phyloP scores from a whole-genome alignment of 2,113 vertebrate genomes.

The Coreoperca whiteheadi region DNA sequence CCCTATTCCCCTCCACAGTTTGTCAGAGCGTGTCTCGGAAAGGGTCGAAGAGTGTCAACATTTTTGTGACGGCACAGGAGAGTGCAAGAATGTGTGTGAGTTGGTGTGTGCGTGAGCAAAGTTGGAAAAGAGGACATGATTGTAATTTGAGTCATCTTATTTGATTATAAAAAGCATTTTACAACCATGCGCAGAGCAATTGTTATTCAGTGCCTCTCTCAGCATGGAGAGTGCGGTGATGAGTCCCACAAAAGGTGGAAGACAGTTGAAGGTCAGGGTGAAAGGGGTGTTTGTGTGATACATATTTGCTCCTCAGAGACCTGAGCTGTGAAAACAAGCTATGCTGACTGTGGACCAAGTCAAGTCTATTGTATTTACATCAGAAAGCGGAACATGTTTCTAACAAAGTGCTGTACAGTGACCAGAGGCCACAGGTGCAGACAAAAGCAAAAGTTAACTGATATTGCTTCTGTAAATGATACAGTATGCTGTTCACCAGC shows the following conservation, averaged over 20 bases:
- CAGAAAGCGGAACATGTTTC: constrained; percentile 19
- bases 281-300: constrained; percentile 39
- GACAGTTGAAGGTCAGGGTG: constrained; percentile 49
- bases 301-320: constrained; percentile 40
- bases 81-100: constrained; percentile 14
- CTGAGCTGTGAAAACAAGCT: constrained; percentile 49
- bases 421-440: constrained; percentile 10
- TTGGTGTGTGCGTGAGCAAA: constrained; percentile 13
- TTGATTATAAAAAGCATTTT: constrained; percentile 13
- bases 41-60: constrained; percentile 62
- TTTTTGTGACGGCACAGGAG: constrained; percentile 56
- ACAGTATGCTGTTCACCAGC: background rate
- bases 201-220: constrained; percentile 27
- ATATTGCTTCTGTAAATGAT: constrained; percentile 41
- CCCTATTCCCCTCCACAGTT: constrained; percentile 59
- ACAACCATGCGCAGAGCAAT: constrained; percentile 5
- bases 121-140: constrained; percentile 2
- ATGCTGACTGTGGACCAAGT: constrained; percentile 39
- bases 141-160: constrained; percentile 32
- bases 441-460: constrained; percentile 23
- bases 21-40: constrained; percentile 61
- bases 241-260: constrained; percentile 39
- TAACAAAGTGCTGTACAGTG: constrained; percentile 21
- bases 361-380: constrained; percentile 49
- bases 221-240: constrained; percentile 14